Evolutionary conservation across 2,797 vertebrate genomes (phyloP).

Genomic region (Oceanodroma leucorhoa): DNA sequence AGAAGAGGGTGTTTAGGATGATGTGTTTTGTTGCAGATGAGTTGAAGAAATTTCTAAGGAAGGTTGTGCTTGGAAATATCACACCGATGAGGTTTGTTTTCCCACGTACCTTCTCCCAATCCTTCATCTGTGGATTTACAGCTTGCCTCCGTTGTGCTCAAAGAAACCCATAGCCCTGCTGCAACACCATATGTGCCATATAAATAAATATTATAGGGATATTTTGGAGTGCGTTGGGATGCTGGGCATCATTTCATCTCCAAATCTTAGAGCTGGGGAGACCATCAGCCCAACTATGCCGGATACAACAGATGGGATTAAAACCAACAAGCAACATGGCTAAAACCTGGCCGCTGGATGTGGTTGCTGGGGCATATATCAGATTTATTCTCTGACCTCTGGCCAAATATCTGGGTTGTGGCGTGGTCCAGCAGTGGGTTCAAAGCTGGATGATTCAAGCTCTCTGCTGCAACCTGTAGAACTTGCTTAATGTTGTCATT

Average conservation of each 20-base stretch:
- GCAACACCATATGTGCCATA: accelerated
- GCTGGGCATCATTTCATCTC: background rate
- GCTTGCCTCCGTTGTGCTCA: background rate
- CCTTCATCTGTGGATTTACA: background rate
- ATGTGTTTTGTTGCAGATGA: background rate
- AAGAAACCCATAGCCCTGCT: background rate
- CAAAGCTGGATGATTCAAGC: background rate
- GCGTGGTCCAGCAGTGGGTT: accelerated
- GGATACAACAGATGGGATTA: background rate
- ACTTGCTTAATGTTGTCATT: accelerated
- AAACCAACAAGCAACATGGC: background rate
- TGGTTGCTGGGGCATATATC: too few relatives aligned
- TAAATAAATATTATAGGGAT: background rate
- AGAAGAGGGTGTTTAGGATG: background rate
- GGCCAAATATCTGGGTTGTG: background rate
- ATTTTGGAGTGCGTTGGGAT: background rate
- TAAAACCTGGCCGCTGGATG: background rate
- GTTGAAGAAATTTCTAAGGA: background rate
- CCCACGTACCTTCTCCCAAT: background rate
- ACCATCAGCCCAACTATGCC: background rate
- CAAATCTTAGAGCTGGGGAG: background rate
- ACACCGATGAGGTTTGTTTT: background rate
- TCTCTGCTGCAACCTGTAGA: background rate
- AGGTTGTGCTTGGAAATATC: background rate
- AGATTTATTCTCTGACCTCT: background rate